Evolutionary conservation across 2,113 vertebrate genomes (phyloP).

Genomic region (Pantherophis guttatus): DNA sequence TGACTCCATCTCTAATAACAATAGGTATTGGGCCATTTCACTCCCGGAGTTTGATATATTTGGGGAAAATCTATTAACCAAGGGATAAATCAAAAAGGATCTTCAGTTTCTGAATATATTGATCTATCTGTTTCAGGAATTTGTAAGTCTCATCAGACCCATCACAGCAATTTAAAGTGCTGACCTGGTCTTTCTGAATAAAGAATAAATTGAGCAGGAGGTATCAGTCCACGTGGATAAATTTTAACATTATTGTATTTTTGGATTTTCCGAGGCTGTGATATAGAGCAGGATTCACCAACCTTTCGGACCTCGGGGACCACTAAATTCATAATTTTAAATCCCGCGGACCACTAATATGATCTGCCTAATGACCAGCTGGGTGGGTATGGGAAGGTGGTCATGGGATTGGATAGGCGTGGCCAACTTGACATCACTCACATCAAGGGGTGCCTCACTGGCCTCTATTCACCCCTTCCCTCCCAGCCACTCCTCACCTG

Average conservation of each 20-base stretch:
- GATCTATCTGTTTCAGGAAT: not conserved
- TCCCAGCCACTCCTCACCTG: too few species aligned
- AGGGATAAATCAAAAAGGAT: not conserved
- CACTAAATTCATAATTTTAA: too few species aligned
- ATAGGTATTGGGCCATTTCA: not conserved
- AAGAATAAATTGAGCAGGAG: accelerated
- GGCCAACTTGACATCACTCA: too few species aligned
- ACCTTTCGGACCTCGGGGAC: too few species aligned
- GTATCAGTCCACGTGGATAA: not conserved
- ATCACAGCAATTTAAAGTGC: not conserved
- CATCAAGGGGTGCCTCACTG: too few species aligned
- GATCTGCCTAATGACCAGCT: too few species aligned
- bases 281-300: not conserved
- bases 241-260: not conserved
- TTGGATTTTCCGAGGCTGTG: not conserved
- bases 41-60: conserved; percentile 12
- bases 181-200: accelerated
- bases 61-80: conserved; percentile 19
- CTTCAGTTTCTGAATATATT: not conserved
- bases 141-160: not conserved
- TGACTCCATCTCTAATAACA: conserved; percentile 7
- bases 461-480: too few species aligned
- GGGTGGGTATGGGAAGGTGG: too few species aligned
- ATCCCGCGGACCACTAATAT: too few species aligned
- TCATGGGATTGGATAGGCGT: too few species aligned